phyloP scores from a whole-genome alignment of 2,888 invertebrate species.

The Dryomyza anilis region DNA sequence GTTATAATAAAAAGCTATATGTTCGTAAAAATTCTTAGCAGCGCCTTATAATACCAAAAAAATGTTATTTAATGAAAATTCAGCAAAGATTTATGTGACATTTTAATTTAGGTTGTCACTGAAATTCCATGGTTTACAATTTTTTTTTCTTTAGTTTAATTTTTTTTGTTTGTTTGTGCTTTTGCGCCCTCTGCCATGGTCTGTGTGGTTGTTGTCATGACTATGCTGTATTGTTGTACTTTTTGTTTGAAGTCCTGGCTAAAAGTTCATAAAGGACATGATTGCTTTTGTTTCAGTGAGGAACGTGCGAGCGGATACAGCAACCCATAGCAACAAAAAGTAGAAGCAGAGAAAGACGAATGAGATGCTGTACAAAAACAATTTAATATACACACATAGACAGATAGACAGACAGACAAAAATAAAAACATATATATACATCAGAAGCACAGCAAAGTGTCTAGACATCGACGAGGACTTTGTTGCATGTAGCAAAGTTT shows the following conservation, averaged over 20 bases:
- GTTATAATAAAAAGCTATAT: no score
- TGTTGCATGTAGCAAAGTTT: no score
- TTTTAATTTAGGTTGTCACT: constrained; percentile 52
- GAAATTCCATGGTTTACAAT: background rate
- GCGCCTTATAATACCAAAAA: no score
- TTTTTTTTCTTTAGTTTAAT: background rate
- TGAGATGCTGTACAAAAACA: no score
- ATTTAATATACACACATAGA: background rate
- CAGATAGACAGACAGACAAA: no score
- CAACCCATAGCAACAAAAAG: no score
- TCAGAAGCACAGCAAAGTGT: no score
- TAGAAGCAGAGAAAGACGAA: no score
- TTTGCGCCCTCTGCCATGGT: no score
- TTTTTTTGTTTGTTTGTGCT: constrained; percentile 34
- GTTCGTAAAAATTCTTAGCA: no score
- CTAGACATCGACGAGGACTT: no score
- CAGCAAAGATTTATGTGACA: constrained; percentile 57
- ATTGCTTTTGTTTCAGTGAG: constrained; percentile 39
- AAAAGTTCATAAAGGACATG: constrained; percentile 51
- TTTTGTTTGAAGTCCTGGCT: constrained; percentile 24
- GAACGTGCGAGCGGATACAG: constrained; percentile 30
- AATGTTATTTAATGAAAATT: constrained; percentile 58
- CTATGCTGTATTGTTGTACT: background rate
- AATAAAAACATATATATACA: no score
- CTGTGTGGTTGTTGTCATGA: background rate